Evolutionary conservation across 2,113 vertebrate species (phyloP), one percentile per base, ranked within the genome.

Genomic region (Elephas maximus): DNA sequence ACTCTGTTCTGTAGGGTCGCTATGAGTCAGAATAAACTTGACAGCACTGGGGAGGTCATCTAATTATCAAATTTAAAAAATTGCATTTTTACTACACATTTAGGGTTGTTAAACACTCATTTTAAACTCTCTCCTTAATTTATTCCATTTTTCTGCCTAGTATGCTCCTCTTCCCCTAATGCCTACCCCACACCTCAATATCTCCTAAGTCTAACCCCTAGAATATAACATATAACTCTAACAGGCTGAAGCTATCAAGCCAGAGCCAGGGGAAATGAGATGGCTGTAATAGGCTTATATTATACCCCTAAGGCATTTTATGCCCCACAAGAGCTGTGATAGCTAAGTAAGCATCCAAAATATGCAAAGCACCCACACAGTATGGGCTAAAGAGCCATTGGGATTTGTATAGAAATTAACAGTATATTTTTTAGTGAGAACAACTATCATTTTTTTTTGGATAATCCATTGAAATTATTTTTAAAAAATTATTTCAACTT

Each of bases 101-200:
- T 62, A 77, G 91, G 30, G 30, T 67, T 81, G 9, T 41, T 79
- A 60, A n/a, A 3, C 8, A 81, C 37, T 77, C 8, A 88, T 51
- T 8, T 78, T 83, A 21, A 84, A 60, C 62, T 71, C 8, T 5
- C 67, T 14, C 17, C 74, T 41, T 89, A 88, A 33, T 60, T 73
- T 84, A 48, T 85, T 94, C 41, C 5, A 37, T 45, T 91, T 84
- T 88, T 93, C 24, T 82, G 37, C 30, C n/a, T 89, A 26, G 44
- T 85, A 60, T 28, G 3, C 23, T 18, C 20, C 78, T 48, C 57
- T 90, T 63, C 33, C 18, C n/a, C 12, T 20, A 26, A 86, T 89
- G 23, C n/a, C 33, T 2, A 65, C 6, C 23, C 15, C 41, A 12
- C 41, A 10, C 4, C 1, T 6, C 8, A 86, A 30, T n/a, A 78